A percentile compares a stretch with the other conserved stretches of the same genome.
Conservation (phyloP, 2,113 vertebrate species). For the Anser brachyrhynchus region DNA sequence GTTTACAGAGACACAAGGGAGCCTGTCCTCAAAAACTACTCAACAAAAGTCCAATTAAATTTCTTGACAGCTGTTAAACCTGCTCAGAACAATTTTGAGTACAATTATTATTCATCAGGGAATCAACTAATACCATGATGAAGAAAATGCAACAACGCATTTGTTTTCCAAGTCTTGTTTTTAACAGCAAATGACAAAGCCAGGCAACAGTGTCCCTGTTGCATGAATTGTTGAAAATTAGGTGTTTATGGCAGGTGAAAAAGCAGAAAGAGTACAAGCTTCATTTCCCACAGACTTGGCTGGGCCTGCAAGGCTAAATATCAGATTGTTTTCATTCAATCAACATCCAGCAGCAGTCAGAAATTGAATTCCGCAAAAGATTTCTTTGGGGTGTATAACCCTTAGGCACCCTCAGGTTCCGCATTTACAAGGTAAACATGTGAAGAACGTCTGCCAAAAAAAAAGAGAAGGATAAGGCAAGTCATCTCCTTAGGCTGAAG, state of each 20-base stretch:
- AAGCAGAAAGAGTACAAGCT: slow-evolving; percentile 7
- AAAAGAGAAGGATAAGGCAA: neutral
- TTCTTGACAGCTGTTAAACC: slow-evolving; percentile 34
- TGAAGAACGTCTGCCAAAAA: neutral
- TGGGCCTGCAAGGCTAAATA: slow-evolving; percentile 8
- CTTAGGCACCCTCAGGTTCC: neutral
- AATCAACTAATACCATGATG: neutral
- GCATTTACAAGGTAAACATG: neutral
- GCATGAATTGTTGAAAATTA: neutral
- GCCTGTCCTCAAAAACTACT: neutral
- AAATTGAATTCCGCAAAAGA: neutral
- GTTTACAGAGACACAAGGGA: slow-evolving; percentile 4
- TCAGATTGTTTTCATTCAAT: neutral
- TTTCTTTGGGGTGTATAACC: neutral
- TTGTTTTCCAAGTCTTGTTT: neutral
- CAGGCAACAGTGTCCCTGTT: neutral
- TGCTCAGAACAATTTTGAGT: slow-evolving; percentile 34
- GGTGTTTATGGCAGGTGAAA: neutral
- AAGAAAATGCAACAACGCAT: neutral
- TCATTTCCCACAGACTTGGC: neutral
- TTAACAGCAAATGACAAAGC: slow-evolving; percentile 5
- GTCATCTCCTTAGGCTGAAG: neutral
- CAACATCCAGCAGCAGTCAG: neutral
- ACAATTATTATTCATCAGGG: neutral
- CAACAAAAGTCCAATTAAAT: slow-evolving; percentile 25